These are phyloP conservation scores for Bradypodion ventrale DNA, from an alignment of 2,797 vertebrate species.

Conservation along the genomic window DNA sequence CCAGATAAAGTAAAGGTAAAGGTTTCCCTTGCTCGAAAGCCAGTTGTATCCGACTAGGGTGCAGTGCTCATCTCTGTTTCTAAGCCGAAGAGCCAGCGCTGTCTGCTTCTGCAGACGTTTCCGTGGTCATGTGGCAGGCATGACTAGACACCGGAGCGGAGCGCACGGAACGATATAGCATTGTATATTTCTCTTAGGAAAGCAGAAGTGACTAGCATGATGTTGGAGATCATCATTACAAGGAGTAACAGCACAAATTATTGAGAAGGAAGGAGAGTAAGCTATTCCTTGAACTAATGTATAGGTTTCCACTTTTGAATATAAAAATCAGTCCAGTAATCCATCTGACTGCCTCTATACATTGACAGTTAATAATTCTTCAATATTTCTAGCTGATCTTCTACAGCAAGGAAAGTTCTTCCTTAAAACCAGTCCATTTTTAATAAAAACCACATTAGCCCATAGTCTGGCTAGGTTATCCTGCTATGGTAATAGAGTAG, in stretches of 20 bases:
- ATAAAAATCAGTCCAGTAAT: background rate
- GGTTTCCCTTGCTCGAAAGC: too few relatives aligned
- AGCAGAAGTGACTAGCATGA: background rate
- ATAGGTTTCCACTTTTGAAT: background rate
- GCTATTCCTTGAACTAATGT: background rate
- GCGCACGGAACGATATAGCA: too few relatives aligned
- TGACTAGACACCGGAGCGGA: too few relatives aligned
- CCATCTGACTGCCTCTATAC: background rate
- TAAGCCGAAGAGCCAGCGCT: too few relatives aligned
- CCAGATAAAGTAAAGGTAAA: too few relatives aligned
- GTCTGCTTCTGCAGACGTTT: too few relatives aligned
- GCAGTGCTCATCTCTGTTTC: too few relatives aligned
- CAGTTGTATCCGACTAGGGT: too few relatives aligned
- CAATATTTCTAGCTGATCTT: background rate
- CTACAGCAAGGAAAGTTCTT: too few relatives aligned
- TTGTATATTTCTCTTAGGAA: background rate
- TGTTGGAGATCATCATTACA: background rate
- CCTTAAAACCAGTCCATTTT: background rate
- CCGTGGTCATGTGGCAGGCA: too few relatives aligned
- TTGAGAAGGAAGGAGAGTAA: background rate
- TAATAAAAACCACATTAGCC: background rate
- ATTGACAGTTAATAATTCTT: background rate
- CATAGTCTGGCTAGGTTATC: too few relatives aligned
- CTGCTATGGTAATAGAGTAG: too few relatives aligned
- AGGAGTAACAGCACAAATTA: background rate